Percentiles rank a stretch among this genome's conserved stretches.
phyloP scores from a whole-genome alignment of 2,797 vertebrate species.

The Sparidentex hasta region DNA sequence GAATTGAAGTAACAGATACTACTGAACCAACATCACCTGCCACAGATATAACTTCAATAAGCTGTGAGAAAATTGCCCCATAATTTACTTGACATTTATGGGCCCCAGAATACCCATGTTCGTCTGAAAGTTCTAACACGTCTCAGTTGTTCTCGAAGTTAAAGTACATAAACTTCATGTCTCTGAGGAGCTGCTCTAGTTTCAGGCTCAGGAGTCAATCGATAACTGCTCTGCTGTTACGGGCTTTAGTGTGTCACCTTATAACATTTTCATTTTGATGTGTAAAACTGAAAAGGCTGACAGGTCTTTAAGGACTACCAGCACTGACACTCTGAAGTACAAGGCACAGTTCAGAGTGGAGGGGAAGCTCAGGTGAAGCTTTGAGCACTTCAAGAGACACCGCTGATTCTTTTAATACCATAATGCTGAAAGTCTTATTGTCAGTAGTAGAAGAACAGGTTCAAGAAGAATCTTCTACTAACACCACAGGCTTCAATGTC shows the following conservation, averaged over 20 bases:
- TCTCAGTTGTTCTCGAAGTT: conserved; percentile 2
- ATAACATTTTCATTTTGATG: not conserved
- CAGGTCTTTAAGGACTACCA: not conserved
- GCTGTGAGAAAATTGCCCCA: conserved; percentile 1
- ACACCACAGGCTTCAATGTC: not conserved
- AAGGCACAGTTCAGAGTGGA: not conserved
- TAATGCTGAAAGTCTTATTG: not conserved
- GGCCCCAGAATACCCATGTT: not conserved
- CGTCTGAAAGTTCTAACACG: not conserved
- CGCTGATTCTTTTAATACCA: not conserved
- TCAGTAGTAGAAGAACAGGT: not conserved
- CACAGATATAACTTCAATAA: not conserved
- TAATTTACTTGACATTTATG: not conserved
- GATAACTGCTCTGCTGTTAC: not conserved
- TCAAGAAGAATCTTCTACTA: not conserved
- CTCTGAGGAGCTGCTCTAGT: conserved; percentile 29
- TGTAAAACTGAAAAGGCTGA: not conserved
- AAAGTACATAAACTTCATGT: conserved; percentile 4
- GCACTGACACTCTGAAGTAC: not conserved
- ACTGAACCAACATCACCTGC: not conserved
- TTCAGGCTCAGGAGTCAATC: conserved; percentile 10
- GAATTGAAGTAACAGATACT: not conserved
- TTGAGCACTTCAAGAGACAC: conserved; percentile 2
- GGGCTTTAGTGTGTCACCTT: not conserved
- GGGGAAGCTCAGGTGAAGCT: not conserved